These are phyloP conservation scores for Apomyelois bistriatella DNA, from an alignment of 2,888 invertebrate genomes.

Conservation along the genomic window DNA sequence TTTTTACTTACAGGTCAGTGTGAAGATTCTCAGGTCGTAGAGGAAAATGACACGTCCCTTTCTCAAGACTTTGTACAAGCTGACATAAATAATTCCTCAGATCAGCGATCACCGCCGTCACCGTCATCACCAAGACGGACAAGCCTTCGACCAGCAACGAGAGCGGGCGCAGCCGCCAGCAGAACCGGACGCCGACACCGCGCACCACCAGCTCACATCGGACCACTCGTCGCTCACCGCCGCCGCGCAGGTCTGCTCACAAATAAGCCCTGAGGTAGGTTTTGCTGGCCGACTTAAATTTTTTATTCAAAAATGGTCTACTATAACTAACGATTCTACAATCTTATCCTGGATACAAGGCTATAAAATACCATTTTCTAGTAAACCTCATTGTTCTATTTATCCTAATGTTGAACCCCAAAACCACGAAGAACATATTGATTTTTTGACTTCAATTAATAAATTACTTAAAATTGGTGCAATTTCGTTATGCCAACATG, in stretches of 20 bases:
- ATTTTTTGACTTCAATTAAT: neutral
- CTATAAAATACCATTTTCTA: neutral
- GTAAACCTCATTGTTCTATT: neutral
- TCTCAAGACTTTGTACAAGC: no score
- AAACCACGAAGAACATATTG: neutral
- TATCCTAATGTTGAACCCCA: neutral
- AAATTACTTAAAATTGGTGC: neutral
- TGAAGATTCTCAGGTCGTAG: no score
- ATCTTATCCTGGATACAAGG: neutral
- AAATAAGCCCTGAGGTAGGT: neutral
- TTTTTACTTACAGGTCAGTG: no score
- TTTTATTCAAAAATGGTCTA: neutral
- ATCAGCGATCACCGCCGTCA: neutral
- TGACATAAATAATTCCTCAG: no score
- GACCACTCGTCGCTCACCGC: neutral
- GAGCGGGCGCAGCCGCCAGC: neutral
- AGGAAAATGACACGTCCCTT: no score
- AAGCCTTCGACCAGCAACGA: neutral
- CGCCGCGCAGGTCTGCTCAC: neutral
- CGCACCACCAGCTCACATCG: neutral
- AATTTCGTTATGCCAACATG: neutral
- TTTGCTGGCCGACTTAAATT: neutral
- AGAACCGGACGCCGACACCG: neutral
- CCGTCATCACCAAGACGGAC: neutral
- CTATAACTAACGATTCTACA: neutral